Evolutionary conservation across 2,113 vertebrate species (phyloP), one percentile per base, ranked within the genome.

Genomic region (Brachypodius melanocephalos): DNA sequence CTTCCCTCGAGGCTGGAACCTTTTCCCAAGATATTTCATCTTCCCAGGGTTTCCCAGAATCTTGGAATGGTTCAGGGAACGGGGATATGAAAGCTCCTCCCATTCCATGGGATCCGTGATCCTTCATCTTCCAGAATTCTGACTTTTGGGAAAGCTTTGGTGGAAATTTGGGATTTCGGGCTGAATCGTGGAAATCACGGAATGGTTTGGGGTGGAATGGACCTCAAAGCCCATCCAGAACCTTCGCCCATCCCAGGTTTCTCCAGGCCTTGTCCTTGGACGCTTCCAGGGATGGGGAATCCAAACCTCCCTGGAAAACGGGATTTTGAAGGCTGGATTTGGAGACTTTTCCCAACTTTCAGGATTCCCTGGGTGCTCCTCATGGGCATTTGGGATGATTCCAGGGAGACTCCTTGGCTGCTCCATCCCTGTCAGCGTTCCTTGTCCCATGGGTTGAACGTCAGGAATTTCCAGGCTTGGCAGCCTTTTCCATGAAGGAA

Each of bases 1-100:
- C 9, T 59, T 9, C 18, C 54, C 43, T 49, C 12, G 2, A 9
- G 22, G 34, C 0, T 28, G 63, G 24, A 38, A 22, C 6, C 0
- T 29, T 40, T n/a, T 34, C 54, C 54, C 54, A 14, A 15, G 45
- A 19, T 59, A 6, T 18, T 21, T 57, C 24, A 1, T 5, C 36
- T 51, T 82, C 36, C 65, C 54, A 1, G 40, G 22, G 28, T 8
- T 36, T 48, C 5, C 42, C 22, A 20, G 34, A n/a, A 28, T 17
- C n/a, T 5, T 15, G 43, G 78, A 49, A 42, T n/a, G 5, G 22
- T 21, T 49, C 14, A 3, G 25, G 65, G 34, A 49, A 22, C 12
- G 42, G 42, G 42, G 42, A 14, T n/a, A 6, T 32, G 4, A 17
- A 26, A 48, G 8, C 34, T 49, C 43, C 12, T 49, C 34, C 65